A percentile compares a stretch with the other conserved stretches of the same genome.
phyloP scores from a whole-genome alignment of 2,113 vertebrate genomes.

The Nesospiza acunhae region DNA sequence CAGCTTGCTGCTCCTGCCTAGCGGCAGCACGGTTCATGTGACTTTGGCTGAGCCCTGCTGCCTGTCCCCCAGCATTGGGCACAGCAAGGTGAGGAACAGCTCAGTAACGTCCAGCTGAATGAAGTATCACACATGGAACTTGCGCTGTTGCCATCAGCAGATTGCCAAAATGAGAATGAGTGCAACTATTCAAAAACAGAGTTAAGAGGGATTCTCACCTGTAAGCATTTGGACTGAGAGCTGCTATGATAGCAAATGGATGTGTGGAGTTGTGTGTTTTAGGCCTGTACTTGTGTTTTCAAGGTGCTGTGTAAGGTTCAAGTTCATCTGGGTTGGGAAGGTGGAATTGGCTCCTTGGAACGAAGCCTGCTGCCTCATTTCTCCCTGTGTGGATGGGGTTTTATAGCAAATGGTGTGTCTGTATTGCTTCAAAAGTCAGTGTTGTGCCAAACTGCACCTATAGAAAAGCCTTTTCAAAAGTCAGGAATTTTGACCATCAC shows the following conservation, averaged over 20 bases:
- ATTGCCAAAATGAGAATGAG: neutral
- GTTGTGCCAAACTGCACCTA: neutral
- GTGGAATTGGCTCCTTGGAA: neutral
- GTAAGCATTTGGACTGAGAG: neutral
- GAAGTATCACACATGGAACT: neutral
- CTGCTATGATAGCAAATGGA: neutral
- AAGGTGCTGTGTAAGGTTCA: neutral
- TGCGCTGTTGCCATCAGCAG: neutral
- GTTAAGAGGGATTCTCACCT: neutral
- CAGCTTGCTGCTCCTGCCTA: neutral
- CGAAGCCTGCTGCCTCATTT: neutral
- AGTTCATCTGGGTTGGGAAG: neutral
- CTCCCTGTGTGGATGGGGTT: neutral
- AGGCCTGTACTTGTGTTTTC: neutral
- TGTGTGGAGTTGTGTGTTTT: fast-evolving
- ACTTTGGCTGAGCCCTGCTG: neutral
- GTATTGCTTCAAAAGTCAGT: neutral
- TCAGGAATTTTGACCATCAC: neutral
- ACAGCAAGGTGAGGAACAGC: neutral
- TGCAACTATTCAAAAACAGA: neutral
- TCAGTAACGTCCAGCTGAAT: neutral
- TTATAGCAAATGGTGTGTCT: neutral
- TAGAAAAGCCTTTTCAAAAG: neutral
- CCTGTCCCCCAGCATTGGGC: neutral
- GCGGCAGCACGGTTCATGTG: neutral